A percentile compares a stretch with the other conserved stretches of the same genome.
phyloP scores from a whole-genome alignment of 1,140 invertebrate species.

The Caenorhabditis briggsae region DNA sequence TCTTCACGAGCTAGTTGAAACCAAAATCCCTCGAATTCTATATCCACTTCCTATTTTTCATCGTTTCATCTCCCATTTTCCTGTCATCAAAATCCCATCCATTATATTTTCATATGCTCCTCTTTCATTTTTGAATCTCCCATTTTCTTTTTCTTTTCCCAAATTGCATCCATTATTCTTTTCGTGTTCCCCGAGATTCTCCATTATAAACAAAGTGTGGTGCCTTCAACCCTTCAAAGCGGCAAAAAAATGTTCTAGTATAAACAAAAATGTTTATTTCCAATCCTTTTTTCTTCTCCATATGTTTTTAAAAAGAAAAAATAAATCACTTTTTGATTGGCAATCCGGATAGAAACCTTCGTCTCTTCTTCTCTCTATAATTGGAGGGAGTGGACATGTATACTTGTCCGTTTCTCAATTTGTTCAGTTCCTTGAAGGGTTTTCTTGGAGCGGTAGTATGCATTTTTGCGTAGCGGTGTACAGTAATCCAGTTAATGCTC shows the following conservation, averaged over 20 bases:
- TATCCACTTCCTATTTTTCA: too few species aligned
- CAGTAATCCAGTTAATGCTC: too few species aligned
- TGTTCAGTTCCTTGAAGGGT: too few species aligned
- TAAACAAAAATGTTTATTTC: neutral
- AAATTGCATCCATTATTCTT: constrained; percentile 6
- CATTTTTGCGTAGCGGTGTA: too few species aligned
- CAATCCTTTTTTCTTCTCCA: neutral
- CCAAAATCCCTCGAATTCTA: too few species aligned
- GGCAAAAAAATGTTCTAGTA: neutral
- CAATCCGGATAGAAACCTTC: neutral
- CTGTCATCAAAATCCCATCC: too few species aligned
- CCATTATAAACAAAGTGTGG: constrained; percentile 12
- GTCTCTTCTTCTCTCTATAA: neutral
- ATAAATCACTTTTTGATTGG: constrained; percentile 37
- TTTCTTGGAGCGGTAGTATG: too few species aligned
- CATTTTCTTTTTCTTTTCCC: neutral
- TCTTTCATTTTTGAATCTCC: neutral
- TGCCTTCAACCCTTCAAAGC: neutral
- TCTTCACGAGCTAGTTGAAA: too few species aligned
- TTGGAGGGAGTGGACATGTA: neutral
- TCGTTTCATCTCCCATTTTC: too few species aligned
- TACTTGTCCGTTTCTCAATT: neutral
- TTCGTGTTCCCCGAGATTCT: neutral
- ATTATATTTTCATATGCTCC: neutral
- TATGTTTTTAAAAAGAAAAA: neutral